Evolutionary conservation across 2,113 vertebrate species (phyloP).

Genomic region (Ceuthmochares aereus): DNA sequence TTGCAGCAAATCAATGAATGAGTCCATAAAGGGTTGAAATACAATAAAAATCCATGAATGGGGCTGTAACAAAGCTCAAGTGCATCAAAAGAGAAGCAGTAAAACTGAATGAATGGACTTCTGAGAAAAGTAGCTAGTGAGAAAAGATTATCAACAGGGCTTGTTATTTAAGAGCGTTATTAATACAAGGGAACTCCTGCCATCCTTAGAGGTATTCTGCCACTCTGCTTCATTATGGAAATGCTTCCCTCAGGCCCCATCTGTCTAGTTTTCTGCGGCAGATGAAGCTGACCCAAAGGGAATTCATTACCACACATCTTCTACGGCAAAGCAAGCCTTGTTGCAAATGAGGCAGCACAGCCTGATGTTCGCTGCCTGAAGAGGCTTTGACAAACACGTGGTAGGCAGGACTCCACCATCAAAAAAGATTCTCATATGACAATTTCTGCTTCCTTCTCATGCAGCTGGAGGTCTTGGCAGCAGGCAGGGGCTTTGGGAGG

Average conservation of each 20-base stretch:
- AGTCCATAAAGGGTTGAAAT: not conserved
- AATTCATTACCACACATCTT: not conserved
- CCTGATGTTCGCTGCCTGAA: not conserved
- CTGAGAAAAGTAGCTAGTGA: not conserved
- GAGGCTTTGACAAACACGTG: not conserved
- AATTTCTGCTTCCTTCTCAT: constrained; percentile 1
- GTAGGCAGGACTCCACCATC: not conserved
- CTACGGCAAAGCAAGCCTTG: not conserved
- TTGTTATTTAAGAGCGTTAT: not conserved
- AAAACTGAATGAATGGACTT: not conserved
- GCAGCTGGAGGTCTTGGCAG: constrained; percentile 15
- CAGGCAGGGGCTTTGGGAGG: not conserved
- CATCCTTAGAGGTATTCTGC: not conserved
- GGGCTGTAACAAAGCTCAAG: not conserved
- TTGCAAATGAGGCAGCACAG: not conserved
- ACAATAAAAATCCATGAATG: constrained; percentile 11
- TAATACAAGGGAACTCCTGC: not conserved
- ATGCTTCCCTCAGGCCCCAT: constrained; percentile 42
- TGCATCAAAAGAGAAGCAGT: not conserved
- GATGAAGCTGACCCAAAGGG: constrained; percentile 49
- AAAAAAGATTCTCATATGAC: not conserved
- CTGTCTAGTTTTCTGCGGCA: constrained; percentile 34
- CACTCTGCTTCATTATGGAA: not conserved
- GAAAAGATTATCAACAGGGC: not conserved
- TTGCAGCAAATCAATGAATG: not conserved